Conservation (phyloP, 1,140 invertebrate genomes). For the Popillia japonica region DNA sequence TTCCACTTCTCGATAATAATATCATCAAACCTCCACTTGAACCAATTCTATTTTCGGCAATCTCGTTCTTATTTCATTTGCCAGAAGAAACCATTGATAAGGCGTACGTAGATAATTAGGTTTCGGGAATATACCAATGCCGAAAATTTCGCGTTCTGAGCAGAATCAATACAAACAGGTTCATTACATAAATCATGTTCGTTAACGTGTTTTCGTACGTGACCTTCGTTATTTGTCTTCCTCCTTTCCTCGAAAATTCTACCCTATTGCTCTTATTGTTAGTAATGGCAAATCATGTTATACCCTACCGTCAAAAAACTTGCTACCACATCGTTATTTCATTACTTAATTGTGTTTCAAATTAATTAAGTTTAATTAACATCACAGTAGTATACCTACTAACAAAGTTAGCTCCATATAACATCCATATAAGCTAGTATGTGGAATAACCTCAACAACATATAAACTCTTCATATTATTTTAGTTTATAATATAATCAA, state of each 20-base stretch:
- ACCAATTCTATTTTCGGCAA: no score
- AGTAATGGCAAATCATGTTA: not conserved
- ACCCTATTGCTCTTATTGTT: not conserved
- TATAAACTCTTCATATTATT: no score
- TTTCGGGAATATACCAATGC: not conserved
- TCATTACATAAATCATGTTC: constrained; percentile 15
- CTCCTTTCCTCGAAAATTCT: not conserved
- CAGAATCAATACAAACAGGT: not conserved
- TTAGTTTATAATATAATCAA: no score
- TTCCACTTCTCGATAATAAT: not conserved
- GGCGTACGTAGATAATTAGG: not conserved
- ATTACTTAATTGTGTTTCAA: no score
- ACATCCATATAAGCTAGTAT: no score
- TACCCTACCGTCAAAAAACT: not conserved
- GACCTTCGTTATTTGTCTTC: not conserved
- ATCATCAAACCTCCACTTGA: not conserved
- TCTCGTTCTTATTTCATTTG: not conserved
- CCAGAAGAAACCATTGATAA: not conserved
- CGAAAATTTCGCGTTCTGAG: not conserved
- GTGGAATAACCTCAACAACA: no score
- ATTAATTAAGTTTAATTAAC: no score
- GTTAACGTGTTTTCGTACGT: not conserved
- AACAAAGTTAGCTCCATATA: no score
- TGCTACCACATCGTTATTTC: no score
- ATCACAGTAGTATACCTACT: no score